A percentile compares a stretch with the other conserved stretches of the same genome.
These are phyloP conservation scores for Emys orbicularis DNA, from an alignment of 2,797 vertebrate genomes.

Conservation along the genomic window DNA sequence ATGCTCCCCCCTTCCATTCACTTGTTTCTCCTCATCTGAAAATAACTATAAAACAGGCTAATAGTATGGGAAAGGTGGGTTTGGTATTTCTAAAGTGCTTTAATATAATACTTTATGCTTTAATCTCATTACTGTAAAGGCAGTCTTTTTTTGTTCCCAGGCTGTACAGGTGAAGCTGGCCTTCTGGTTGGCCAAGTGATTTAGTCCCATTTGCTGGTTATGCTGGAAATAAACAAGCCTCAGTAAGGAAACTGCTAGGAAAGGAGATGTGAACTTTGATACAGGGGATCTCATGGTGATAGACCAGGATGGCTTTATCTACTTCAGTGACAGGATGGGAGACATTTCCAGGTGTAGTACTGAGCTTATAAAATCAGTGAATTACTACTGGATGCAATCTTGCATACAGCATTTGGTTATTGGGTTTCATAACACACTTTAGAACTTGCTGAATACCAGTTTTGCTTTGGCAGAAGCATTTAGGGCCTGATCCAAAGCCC, in stretches of 20 bases:
- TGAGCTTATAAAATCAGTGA: not conserved
- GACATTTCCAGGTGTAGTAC: not conserved
- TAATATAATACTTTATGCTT: not conserved
- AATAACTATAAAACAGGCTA: not conserved
- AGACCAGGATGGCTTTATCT: slow-evolving; percentile 18
- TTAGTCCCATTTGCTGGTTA: slow-evolving; percentile 15
- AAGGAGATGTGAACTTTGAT: slow-evolving; percentile 15
- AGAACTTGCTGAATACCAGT: not conserved
- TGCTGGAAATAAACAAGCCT: not conserved
- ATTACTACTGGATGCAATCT: not conserved
- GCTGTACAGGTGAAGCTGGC: slow-evolving; percentile 4
- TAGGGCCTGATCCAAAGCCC: not conserved
- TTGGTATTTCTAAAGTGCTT: not conserved
- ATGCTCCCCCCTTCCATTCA: not conserved
- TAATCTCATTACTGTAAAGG: not conserved
- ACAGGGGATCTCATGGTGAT: slow-evolving; percentile 4
- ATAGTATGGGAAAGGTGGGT: slow-evolving; percentile 45
- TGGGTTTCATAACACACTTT: not conserved
- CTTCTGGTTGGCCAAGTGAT: not conserved
- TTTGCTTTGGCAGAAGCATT: not conserved
- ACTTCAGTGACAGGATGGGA: not conserved
- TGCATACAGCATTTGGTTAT: not conserved
- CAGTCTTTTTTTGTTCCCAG: rapidly evolving
- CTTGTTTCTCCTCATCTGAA: not conserved
- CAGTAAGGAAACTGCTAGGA: slow-evolving; percentile 5